Evolutionary conservation across 2,797 vertebrate species (phyloP).

Genomic region (Erpetoichthys calabaricus): DNA sequence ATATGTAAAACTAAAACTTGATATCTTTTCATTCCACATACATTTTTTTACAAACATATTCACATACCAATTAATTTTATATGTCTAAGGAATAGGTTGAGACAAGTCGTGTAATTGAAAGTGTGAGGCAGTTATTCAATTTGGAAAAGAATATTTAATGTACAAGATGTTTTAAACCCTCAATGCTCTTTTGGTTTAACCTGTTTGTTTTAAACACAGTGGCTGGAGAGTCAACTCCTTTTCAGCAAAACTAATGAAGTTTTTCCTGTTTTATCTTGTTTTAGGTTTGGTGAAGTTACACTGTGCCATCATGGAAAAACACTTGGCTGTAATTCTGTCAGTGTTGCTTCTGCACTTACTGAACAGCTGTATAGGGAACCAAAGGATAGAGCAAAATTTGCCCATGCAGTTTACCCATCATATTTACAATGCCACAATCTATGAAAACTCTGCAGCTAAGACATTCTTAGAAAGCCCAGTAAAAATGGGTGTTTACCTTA

Average conservation of each 20-base stretch:
- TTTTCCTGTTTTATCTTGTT: conserved; percentile 18
- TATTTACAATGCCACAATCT: conserved; percentile 86
- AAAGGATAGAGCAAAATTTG: conserved; percentile 39
- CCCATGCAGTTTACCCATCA: conserved; percentile 72
- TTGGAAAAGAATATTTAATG: too few relatives aligned
- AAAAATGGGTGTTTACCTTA: conserved; percentile 88
- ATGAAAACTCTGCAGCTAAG: conserved; percentile 95
- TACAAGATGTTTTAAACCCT: too few relatives aligned
- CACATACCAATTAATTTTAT: too few relatives aligned
- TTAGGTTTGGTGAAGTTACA: conserved; percentile 55
- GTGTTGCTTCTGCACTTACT: conserved; percentile 64
- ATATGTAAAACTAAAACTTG: too few relatives aligned
- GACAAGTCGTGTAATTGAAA: too few relatives aligned
- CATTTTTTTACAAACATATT: too few relatives aligned
- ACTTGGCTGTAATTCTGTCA: conserved; percentile 49
- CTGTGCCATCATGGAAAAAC: conserved; percentile 70
- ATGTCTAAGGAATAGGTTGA: too few relatives aligned
- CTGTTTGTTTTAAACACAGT: too few relatives aligned
- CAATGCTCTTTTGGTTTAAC: too few relatives aligned
- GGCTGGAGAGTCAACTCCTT: background rate
- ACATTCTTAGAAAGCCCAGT: conserved; percentile 80
- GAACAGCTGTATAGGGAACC: conserved; percentile 52
- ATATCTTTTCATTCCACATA: too few relatives aligned
- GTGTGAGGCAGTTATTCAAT: too few relatives aligned
- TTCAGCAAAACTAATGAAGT: background rate